Evolutionary conservation across 2,888 invertebrate genomes (phyloP).

Genomic region (Drosophila merina): DNA sequence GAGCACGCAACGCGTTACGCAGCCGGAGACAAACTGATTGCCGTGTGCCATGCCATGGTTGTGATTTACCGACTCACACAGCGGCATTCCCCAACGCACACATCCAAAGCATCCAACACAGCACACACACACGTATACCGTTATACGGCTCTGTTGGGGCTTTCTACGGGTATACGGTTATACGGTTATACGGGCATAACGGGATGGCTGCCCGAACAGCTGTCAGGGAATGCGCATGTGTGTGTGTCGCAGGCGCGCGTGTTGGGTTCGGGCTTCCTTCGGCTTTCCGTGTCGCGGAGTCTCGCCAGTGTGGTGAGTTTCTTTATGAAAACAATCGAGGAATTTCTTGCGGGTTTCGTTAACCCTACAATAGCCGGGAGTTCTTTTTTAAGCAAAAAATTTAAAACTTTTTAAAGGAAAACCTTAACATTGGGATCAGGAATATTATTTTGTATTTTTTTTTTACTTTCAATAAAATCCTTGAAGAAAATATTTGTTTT

Average conservation of each 20-base stretch:
- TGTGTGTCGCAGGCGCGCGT: conserved; percentile 11
- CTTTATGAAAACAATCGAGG: background rate
- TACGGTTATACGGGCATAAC: conserved; percentile 1
- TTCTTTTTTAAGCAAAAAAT: background rate
- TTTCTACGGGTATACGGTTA: background rate
- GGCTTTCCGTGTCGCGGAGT: background rate
- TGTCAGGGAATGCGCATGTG: conserved; percentile 41
- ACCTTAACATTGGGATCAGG: too few relatives aligned
- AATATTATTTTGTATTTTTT: too few relatives aligned
- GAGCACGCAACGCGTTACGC: conserved; percentile 81
- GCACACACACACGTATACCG: conserved; percentile 11
- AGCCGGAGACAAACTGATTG: conserved; percentile 84
- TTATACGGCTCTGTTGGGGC: background rate
- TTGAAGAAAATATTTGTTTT: background rate
- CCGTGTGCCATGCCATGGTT: conserved; percentile 76
- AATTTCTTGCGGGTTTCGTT: conserved; percentile 4
- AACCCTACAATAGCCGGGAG: background rate
- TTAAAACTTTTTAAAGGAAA: too few relatives aligned
- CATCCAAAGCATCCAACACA: background rate
- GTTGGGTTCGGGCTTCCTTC: conserved; percentile 1
- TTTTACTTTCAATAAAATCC: too few relatives aligned
- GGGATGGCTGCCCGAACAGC: conserved; percentile 34
- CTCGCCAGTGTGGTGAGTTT: conserved; percentile 10
- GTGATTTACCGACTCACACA: conserved; percentile 78
- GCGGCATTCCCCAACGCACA: conserved; percentile 16